Percentiles rank a stretch among this genome's conserved stretches.
These are phyloP conservation scores for Pasiphila rectangulata DNA, from an alignment of 2,888 invertebrate genomes.

Conservation along the genomic window DNA sequence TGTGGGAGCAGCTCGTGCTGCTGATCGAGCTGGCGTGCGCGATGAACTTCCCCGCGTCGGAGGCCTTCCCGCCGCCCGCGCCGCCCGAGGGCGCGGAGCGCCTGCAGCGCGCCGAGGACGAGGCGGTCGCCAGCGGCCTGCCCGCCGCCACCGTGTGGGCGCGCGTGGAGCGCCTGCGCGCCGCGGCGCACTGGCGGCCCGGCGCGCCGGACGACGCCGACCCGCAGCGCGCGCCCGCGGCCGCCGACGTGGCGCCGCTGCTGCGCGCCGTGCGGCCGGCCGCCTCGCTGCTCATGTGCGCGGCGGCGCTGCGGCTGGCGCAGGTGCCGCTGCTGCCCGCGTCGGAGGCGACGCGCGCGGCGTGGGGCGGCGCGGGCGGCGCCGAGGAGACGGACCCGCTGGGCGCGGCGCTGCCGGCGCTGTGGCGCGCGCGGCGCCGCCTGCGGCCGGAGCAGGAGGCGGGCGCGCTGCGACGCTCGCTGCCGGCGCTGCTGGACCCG, in stretches of 20 bases:
- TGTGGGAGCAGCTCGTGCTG: slow-evolving; percentile 88
- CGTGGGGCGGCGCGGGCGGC: slow-evolving; percentile 30
- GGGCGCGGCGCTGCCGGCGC: slow-evolving; percentile 39
- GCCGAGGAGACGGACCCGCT: slow-evolving; percentile 29
- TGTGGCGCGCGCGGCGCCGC: slow-evolving; percentile 39
- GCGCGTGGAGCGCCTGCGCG: slow-evolving; percentile 87
- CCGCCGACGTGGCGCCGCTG: slow-evolving; percentile 86
- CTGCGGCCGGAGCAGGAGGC: slow-evolving; percentile 30
- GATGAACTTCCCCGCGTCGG: slow-evolving; percentile 80
- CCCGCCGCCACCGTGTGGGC: slow-evolving; percentile 88
- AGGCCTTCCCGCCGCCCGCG: slow-evolving; percentile 42
- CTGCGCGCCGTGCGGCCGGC: slow-evolving; percentile 69
- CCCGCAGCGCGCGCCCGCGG: slow-evolving; percentile 83
- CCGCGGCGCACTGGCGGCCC: slow-evolving; percentile 86
- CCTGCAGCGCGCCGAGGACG: slow-evolving; percentile 41
- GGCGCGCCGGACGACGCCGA: slow-evolving; percentile 82
- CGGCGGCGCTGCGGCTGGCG: slow-evolving; percentile 75
- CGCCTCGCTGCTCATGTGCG: slow-evolving; percentile 82
- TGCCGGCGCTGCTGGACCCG: slow-evolving; percentile 49
- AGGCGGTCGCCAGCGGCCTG: slow-evolving; percentile 76
- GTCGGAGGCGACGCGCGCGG: slow-evolving; percentile 27
- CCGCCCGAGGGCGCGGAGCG: slow-evolving; percentile 24
- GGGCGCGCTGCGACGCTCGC: slow-evolving; percentile 31
- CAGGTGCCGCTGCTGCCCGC: slow-evolving; percentile 43
- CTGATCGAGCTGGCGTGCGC: slow-evolving; percentile 85